These are phyloP conservation scores for Drosophila neoperkinsi DNA, from an alignment of 2,888 invertebrate species.

Conservation along the genomic window DNA sequence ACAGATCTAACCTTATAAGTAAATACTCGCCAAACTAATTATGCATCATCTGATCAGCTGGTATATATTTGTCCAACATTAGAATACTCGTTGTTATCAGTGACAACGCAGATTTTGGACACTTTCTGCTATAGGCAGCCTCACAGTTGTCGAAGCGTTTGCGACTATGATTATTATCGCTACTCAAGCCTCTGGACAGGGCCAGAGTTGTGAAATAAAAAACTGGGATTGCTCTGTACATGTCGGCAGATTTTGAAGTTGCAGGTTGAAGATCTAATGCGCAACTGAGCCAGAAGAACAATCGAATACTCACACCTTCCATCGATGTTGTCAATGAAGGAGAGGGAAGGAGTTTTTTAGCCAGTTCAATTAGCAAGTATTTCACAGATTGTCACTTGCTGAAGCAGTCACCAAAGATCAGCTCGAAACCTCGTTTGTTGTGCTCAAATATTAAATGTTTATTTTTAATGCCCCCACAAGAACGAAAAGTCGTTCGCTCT, in stretches of 20 bases:
- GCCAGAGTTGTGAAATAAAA: not conserved
- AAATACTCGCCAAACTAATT: not conserved
- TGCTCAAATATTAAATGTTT: constrained; percentile 18
- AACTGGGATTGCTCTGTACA: constrained; percentile 16
- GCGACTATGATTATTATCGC: constrained; percentile 20
- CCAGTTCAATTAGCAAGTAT: constrained; percentile 65
- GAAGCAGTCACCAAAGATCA: constrained; percentile 17
- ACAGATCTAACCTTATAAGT: not conserved
- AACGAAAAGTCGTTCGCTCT: constrained; percentile 18
- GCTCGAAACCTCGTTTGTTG: constrained; percentile 18
- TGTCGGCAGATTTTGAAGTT: constrained; percentile 20
- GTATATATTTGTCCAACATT: not conserved
- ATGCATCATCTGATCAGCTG: not conserved
- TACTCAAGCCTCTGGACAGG: constrained; percentile 7
- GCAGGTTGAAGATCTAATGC: constrained; percentile 21
- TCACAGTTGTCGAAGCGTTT: constrained; percentile 62
- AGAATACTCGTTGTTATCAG: constrained; percentile 48
- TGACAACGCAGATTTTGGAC: constrained; percentile 76
- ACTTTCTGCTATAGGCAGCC: constrained; percentile 65
- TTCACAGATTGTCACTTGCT: constrained; percentile 41
- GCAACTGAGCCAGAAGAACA: constrained; percentile 42
- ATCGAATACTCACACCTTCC: not conserved
- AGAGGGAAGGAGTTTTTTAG: not conserved
- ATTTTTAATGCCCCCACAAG: constrained; percentile 19
- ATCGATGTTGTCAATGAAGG: constrained; percentile 20